Conservation (phyloP, 2,797 vertebrate genomes). For the Syncerus caffer region DNA sequence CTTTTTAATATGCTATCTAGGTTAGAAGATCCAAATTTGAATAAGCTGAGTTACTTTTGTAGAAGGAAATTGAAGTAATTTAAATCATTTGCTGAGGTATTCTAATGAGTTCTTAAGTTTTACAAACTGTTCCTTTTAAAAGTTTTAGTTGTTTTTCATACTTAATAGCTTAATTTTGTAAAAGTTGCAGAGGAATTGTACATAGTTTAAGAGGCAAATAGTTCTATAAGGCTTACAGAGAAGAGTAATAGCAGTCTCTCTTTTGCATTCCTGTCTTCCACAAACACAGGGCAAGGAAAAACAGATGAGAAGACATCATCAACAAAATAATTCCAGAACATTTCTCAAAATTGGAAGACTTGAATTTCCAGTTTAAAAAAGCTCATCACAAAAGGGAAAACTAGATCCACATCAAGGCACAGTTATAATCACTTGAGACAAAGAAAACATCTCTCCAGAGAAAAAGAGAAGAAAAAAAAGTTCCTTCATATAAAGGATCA, state of each 20-base stretch:
- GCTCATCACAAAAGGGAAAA: neutral
- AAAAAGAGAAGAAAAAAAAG: neutral
- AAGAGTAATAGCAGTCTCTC: neutral
- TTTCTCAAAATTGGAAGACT: neutral
- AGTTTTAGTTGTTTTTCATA: neutral
- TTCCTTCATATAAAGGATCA: neutral
- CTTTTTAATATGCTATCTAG: too few relatives aligned
- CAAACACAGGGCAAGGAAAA: neutral
- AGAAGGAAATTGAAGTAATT: neutral
- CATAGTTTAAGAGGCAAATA: slow-evolving; percentile 5
- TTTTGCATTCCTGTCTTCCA: neutral
- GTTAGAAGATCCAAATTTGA: neutral
- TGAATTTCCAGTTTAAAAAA: slow-evolving; percentile 3
- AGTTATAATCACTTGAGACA: neutral
- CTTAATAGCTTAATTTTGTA: slow-evolving; percentile 15
- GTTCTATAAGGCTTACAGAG: neutral
- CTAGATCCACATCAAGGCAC: neutral
- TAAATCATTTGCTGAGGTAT: neutral
- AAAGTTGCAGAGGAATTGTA: neutral
- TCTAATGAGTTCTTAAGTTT: neutral
- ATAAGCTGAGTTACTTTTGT: slow-evolving; percentile 12
- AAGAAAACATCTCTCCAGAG: neutral
- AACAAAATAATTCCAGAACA: slow-evolving; percentile 39
- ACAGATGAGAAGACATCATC: neutral
- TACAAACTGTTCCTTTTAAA: neutral